Evolutionary conservation across 2,797 vertebrate species (phyloP).

Genomic region (Phataginus tricuspis): DNA sequence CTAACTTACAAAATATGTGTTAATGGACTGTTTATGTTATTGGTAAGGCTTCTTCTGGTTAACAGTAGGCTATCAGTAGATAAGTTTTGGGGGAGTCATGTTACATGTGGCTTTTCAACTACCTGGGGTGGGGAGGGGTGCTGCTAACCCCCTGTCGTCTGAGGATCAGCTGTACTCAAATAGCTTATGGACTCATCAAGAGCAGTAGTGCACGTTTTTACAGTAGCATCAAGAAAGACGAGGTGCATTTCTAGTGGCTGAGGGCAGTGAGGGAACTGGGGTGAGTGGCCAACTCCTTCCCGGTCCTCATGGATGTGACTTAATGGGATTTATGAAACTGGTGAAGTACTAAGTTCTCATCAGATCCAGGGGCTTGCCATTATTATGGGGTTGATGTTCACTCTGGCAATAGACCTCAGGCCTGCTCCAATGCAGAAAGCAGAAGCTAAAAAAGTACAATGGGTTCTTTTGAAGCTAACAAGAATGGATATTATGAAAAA

Average conservation of each 20-base stretch:
- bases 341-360: neutral
- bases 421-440: neutral
- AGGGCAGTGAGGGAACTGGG: neutral
- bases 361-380: neutral
- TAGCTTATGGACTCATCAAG: neutral
- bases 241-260: neutral
- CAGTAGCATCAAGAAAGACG: neutral
- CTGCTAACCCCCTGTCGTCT: too few species aligned
- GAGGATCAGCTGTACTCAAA: neutral
- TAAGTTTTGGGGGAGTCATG: too few species aligned
- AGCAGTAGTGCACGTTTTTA: neutral
- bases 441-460: neutral
- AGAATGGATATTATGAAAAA: neutral
- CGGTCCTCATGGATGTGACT: accelerated
- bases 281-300: neutral
- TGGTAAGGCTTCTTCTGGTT: too few species aligned
- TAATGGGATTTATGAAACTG: neutral
- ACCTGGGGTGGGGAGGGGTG: too few species aligned
- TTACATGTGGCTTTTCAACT: too few species aligned
- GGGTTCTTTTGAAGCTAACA: neutral
- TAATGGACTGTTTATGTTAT: too few species aligned
- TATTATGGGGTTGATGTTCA: neutral
- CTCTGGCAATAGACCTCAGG: neutral
- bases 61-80: too few species aligned
- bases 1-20: too few species aligned